Conservation (phyloP, 2,888 invertebrate genomes). For the Orthosia incerta region DNA sequence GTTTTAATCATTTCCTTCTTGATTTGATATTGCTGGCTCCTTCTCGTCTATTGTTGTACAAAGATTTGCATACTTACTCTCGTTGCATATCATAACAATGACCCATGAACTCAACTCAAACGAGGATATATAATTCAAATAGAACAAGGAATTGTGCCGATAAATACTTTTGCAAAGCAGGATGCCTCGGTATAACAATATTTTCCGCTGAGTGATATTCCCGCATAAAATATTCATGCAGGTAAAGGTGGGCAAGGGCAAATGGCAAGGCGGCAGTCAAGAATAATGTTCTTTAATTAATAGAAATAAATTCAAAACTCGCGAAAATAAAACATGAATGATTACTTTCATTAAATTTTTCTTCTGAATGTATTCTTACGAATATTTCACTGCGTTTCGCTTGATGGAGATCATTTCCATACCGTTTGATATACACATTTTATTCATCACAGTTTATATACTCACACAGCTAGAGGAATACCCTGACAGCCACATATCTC, state of each 20-base stretch:
- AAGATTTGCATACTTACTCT: background rate
- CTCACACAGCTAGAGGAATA: background rate
- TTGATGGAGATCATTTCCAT: background rate
- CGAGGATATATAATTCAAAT: no score
- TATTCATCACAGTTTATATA: background rate
- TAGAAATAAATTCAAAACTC: constrained; percentile 27
- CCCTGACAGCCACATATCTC: background rate
- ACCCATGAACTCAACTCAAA: background rate
- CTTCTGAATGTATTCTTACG: background rate
- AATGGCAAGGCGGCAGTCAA: background rate
- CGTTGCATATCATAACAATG: background rate
- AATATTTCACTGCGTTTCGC: background rate
- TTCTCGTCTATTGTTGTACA: background rate
- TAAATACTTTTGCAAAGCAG: background rate
- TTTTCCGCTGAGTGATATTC: no score
- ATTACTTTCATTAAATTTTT: constrained; percentile 14
- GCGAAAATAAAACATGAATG: background rate
- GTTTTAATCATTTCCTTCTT: background rate
- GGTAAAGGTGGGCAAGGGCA: background rate
- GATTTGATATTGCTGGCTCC: background rate
- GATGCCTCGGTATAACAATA: background rate
- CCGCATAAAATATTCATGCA: background rate
- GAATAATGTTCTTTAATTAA: constrained; percentile 24
- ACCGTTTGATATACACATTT: background rate
- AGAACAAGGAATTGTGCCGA: background rate